Base-by-base conservation (phyloP, 1,140 invertebrate species). In the Diabrotica virgifera region DNA sequence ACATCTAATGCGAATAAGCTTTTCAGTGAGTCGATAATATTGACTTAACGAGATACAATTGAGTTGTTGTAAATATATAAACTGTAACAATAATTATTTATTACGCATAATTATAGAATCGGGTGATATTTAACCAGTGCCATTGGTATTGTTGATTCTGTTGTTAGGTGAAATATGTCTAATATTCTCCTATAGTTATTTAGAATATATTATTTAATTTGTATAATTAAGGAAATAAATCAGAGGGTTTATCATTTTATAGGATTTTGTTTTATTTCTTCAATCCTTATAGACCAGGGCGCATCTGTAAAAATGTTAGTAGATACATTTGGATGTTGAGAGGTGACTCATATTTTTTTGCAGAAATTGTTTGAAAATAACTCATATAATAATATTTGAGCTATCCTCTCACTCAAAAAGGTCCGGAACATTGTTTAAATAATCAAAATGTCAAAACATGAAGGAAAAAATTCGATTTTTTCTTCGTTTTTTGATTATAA, bases 121-220 rank as follows among this genome's bases (percentile, higher is more conserved):
- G 77, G 77, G 77, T 79, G 77, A 79, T 79, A 79, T 78, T 79
- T 79, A 79, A 78, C 74, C 77, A 79, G 77, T 79, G 77, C 77
- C 77, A 79, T 78, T 75, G 75, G 78, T 79, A 79, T 78, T 78
- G 76, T 79, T 79, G 73, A 79, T 76, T 79, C 73, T 73, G 78
- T 79, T 79, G 77, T 79, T 79, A 74, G 75, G 73, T 74, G 76
- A 73, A 66, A 54, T 78, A 76, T 75, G 75, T 76, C 75, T 72
- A 71, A 73, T 76, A 76, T 72, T 73, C 72, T 69, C 68, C 74
- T 72, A 12, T 73, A 74, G 74, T 76, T 77, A 74, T 72, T 64
- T 65, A 72, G 56, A 75, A 77, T 70, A 72, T 69, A 77, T 74
- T 78, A 72, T 76, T 72, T 74, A 68, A 70, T 56, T 74, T 71